Evolutionary conservation across 2,113 vertebrate species (phyloP).

Genomic region (Nothocercus nigrocapillus): DNA sequence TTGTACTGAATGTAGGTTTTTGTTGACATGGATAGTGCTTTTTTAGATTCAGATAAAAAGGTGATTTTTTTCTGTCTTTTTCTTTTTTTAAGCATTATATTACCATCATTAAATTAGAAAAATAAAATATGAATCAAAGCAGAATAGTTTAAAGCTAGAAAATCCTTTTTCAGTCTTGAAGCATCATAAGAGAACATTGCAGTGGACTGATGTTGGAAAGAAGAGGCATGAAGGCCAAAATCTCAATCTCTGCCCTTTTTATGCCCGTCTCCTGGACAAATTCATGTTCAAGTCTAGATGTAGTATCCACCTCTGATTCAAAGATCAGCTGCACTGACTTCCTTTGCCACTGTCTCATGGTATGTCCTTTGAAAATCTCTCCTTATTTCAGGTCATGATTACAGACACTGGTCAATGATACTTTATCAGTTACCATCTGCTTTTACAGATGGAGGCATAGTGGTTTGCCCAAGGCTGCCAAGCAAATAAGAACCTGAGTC

Average conservation of each 20-base stretch:
- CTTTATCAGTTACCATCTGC: constrained; percentile 60
- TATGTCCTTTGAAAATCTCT: constrained; percentile 6
- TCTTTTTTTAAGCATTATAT: neutral
- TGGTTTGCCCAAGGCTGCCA: constrained; percentile 34
- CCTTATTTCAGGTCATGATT: neutral
- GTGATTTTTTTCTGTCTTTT: neutral
- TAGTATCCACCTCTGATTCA: rapidly evolving
- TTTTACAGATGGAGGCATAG: constrained; percentile 47
- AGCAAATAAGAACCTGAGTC: constrained; percentile 53
- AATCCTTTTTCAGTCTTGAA: neutral
- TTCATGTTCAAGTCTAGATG: neutral
- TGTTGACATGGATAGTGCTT: neutral
- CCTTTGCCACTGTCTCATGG: neutral
- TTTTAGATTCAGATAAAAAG: neutral
- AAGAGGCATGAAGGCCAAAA: neutral
- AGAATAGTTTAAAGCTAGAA: neutral
- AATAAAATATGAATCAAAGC: neutral
- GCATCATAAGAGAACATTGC: rapidly evolving
- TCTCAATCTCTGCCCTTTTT: neutral
- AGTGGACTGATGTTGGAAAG: neutral
- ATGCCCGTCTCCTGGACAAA: neutral
- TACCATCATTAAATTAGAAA: neutral
- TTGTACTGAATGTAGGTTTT: neutral
- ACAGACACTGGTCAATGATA: neutral
- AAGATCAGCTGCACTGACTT: neutral